Percentiles rank a stretch among this genome's conserved stretches.
These are phyloP conservation scores for Chironomus tepperi DNA, from an alignment of 1,140 invertebrate species.

Conservation along the genomic window DNA sequence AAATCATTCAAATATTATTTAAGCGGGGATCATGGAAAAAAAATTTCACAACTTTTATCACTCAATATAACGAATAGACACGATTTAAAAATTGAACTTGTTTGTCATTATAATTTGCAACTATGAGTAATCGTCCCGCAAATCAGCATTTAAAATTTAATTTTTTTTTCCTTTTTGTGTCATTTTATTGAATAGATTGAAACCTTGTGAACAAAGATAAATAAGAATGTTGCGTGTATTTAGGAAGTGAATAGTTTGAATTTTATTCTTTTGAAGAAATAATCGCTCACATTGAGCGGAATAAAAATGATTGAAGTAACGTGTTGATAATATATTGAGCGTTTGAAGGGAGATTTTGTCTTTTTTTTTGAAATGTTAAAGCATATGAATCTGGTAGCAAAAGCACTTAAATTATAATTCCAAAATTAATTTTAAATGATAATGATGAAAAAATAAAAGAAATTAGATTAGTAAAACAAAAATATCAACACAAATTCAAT, in stretches of 20 bases:
- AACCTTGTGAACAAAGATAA: background rate
- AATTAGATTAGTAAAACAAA: no score
- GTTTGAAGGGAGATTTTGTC: no score
- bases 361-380: no score
- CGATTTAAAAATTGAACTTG: background rate
- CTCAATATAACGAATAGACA: background rate
- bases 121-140: background rate
- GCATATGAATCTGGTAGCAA: no score
- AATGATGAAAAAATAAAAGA: no score
- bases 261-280: background rate
- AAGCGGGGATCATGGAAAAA: background rate
- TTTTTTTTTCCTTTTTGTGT: no score
- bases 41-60: background rate
- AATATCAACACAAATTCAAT: no score
- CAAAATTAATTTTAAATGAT: no score
- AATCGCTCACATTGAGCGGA: conserved; percentile 21
- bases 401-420: no score
- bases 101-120: background rate
- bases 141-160: conserved; percentile 14
- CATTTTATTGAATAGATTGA: background rate
- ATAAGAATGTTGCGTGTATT: background rate
- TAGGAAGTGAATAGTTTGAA: background rate
- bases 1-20: background rate
- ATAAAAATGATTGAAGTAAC: background rate
- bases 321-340: background rate